Base-by-base conservation (phyloP, 2,888 invertebrate genomes). In the Drosophila macrospina region DNA sequence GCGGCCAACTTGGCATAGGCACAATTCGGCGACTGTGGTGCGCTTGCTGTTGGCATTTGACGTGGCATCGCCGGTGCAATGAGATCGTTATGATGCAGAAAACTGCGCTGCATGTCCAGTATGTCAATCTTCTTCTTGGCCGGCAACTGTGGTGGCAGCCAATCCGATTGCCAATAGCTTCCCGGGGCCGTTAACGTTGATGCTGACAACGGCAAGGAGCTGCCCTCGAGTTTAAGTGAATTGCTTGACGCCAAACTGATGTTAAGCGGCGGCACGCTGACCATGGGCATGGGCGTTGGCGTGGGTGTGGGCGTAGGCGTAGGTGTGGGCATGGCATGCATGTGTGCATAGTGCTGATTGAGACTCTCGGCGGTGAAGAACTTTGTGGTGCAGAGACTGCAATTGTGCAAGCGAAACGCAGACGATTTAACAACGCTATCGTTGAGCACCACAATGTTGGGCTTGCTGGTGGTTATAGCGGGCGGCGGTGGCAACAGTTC, bases 361-460 rank as follows among this genome's bases (percentile, higher is more conserved):
- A 91, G 66, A 13, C 88, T 89, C 10, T 91, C 91, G 2, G 85
- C 66, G 0, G 90, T 90, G 37, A 92, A 90, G 62, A 91, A 92
- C 26, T 91, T 91, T 5, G 88, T 80, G 24, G 82, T 84, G 61
- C 91, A 91, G n/a, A 89, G 74, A 7, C 69, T 81, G 42, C 92
- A 92, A 4, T 89, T 88, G 54, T 91, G 88, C 13, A 91, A 61
- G 1, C 90, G 89, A 61, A 91, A 91, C 1, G 89, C 90, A 0
- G 90, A 88, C 0, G 91, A 91, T 50, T 90, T 90, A 1, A 92
- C 91, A 30, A 92, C 92, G 24, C 91, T 91, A 52, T 92, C 92
- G 59, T 92, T 91, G 3, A 92, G 80, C 5, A 92, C 92, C n/a
- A 92, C 91, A 61, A 92, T 91, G 50, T 91, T 91, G 15, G 91